phyloP scores from a whole-genome alignment of 1,140 invertebrate species.

The Rhagoletis zephyria region DNA sequence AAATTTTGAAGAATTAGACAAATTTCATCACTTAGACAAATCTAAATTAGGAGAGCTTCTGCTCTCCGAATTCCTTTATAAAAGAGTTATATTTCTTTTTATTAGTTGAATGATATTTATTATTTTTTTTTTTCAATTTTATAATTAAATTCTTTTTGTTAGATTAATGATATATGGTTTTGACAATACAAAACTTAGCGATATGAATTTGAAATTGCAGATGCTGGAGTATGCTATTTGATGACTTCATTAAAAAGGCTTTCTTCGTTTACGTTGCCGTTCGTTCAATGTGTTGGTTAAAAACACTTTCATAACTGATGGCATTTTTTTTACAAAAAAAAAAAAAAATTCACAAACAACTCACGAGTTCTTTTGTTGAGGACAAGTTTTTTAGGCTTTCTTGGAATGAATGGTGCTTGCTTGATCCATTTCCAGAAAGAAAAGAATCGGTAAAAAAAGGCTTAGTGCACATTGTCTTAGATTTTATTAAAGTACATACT shows the following conservation, averaged over 20 bases:
- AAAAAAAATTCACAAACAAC: no score
- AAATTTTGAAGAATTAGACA: background rate
- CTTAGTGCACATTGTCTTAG: background rate
- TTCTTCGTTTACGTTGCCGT: no score
- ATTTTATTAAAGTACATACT: background rate
- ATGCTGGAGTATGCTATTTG: conserved; percentile 25
- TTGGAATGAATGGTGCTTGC: no score
- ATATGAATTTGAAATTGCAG: conserved; percentile 33
- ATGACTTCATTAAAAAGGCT: background rate
- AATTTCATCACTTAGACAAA: background rate
- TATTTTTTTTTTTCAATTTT: background rate
- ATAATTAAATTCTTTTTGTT: conserved; percentile 3
- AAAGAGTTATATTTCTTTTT: background rate
- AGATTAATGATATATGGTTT: conserved; percentile 3
- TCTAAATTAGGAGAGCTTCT: no score
- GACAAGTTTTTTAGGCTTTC: no score
- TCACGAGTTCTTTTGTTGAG: no score
- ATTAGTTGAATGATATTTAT: background rate
- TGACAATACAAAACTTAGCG: conserved; percentile 1
- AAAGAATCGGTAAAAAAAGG: no score
- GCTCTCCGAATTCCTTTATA: background rate
- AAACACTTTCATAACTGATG: no score
- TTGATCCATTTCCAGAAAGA: no score
- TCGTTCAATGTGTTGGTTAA: no score
- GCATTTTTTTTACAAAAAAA: no score